Percentiles rank a stretch among this genome's conserved stretches.
These are phyloP conservation scores for Chelonus insularis DNA, from an alignment of 1,140 invertebrate species.

Conservation along the genomic window DNA sequence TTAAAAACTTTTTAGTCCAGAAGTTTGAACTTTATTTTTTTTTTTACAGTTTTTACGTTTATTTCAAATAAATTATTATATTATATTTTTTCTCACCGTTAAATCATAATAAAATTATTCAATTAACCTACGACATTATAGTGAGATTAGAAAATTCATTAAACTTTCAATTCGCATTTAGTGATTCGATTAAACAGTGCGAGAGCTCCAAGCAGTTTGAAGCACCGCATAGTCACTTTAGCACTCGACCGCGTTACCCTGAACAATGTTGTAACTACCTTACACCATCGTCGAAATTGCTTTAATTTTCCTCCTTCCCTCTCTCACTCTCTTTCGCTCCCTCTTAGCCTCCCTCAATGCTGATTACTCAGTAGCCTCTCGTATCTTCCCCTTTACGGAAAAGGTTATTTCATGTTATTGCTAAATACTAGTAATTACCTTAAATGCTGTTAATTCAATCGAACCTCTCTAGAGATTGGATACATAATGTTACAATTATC, in stretches of 20 bases:
- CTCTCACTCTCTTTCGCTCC: slow-evolving; percentile 17
- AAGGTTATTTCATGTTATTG: slow-evolving; percentile 25
- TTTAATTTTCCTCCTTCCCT: slow-evolving; percentile 31
- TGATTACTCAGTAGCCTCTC: not conserved
- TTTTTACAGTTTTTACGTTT: not conserved
- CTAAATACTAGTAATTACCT: slow-evolving; percentile 27
- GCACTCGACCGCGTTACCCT: slow-evolving; percentile 30
- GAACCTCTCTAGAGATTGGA: slow-evolving; percentile 12
- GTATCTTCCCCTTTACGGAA: not conserved
- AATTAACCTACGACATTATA: not conserved
- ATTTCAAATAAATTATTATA: not conserved
- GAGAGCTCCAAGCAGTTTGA: not conserved
- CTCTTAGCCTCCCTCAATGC: not conserved
- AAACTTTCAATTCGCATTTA: slow-evolving; percentile 25
- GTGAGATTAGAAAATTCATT: slow-evolving; percentile 19
- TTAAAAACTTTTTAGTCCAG: not conserved
- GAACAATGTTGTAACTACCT: slow-evolving; percentile 42
- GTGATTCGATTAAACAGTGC: slow-evolving; percentile 21
- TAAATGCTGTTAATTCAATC: slow-evolving; percentile 24
- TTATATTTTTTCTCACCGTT: too few species aligned
- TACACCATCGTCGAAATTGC: slow-evolving; percentile 42
- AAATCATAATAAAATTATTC: too few species aligned
- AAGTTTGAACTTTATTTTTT: not conserved
- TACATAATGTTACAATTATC: too few species aligned
- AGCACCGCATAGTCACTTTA: slow-evolving; percentile 8